Evolutionary conservation across 2,113 vertebrate species (phyloP), one percentile per base, ranked within the genome.

Genomic region (Poeciliopsis retropinna): DNA sequence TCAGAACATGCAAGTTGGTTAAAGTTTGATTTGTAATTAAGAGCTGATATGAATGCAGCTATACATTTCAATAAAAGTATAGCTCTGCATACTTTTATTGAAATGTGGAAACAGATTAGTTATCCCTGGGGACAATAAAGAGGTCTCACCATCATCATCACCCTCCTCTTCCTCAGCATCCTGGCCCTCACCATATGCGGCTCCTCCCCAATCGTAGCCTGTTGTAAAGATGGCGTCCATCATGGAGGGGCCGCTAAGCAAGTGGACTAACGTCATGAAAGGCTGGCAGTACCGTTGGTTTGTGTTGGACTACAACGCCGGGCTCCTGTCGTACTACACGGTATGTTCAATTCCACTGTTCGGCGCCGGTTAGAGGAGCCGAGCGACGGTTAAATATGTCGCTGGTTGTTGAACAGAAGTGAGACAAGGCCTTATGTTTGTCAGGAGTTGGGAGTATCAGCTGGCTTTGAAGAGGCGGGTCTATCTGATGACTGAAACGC

Each of bases 241-340:
- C 94, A 97, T 98, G 97, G 97, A 99, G 81, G 97, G 97, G 75
- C 97, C 97, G 92, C 96, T 99, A 65, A 99, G 97, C 93, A 99
- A 99, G 94, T 99, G 97, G 97, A 99, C 97, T 87, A 99, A 99
- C 88, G 96, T 99, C 76, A 99, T 99, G 97, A 98, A 98, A 88
- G 97, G 97, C 29, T 99, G 97, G 97, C 97, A 99, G 94, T 99
- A 98, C 73, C 97, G 97, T 29, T 99, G 97, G 97, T 99, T 99
- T 89, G 97, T 99, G 76, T 86, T 99, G 91, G 97, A 98, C 90
- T 99, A 98, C 86, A 99, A 98, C 64, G 97, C 97, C 17, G 97
- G 97, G 19, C 87, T 99, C 39, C 94, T 98, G n/a, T 99, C 97
- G 41, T 99, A 99, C 91, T 99, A 99, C 80, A 98, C 97, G 94